Base-by-base conservation (phyloP, 2,888 invertebrate species). In the Zaprionus lineosus region DNA sequence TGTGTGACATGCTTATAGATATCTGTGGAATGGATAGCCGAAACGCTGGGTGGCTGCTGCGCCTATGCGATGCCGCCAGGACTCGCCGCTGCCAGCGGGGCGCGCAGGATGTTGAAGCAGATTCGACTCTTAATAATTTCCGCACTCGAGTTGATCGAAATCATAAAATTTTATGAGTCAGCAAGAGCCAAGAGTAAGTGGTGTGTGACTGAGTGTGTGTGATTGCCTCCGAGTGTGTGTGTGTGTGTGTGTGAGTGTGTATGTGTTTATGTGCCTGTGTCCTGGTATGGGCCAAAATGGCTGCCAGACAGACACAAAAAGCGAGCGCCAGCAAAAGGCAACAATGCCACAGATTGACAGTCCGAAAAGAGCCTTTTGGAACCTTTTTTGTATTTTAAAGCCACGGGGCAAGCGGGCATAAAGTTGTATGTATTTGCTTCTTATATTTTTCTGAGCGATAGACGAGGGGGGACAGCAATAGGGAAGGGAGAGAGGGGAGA, bases 141-240 rank as follows among this genome's bases (percentile, higher is more conserved):
- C 83, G 86, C 84, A 84, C 83, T 86, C 86, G 81, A 84, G 78
- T 83, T 86, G 84, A 86, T 86, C 84, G 86, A 85, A 85, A 86
- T 85, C 84, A 86, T 85, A 85, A 85, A 83, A 86, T 83, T 84
- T 85, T 84, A 85, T 86, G 84, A 85, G 83, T 67, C 66, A 67
- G 21, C 21, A 21, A 21, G 21, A 21, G 74, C 70, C 74, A 79
- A 77, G 67, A 73, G 67, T 70, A 73, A 84, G 65, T 79, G 70
- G 46, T n/a, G n/a, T n/a, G n/a, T n/a, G n/a, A n/a, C n/a, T n/a
- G n/a, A n/a, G n/a, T n/a, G n/a, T n/a, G n/a, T n/a, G n/a, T n/a
- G n/a, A n/a, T n/a, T n/a, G n/a, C n/a, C n/a, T 55, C 53, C 34
- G 24, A 43, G 33, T 29, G 18, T 44, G 31, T 40, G 8, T 46